Percentiles rank a stretch among this genome's conserved stretches.
These are phyloP conservation scores for Corythornis cristatus DNA, from an alignment of 2,113 vertebrate species.

Conservation along the genomic window DNA sequence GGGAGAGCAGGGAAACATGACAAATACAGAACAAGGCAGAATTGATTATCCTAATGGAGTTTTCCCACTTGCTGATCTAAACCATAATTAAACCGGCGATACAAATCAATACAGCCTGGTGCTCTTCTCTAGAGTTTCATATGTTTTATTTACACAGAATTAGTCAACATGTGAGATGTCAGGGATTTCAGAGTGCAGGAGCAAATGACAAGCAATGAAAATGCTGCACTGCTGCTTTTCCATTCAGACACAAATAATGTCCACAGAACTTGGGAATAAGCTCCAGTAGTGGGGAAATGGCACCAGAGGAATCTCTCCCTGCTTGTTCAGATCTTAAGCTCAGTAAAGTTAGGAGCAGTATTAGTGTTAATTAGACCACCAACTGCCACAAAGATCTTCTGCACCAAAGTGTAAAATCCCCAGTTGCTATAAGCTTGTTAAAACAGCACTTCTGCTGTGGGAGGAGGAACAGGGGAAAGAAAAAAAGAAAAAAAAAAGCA, in stretches of 20 bases:
- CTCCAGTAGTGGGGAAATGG: not conserved
- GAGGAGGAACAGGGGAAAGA: accelerated
- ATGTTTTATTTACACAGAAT: not conserved
- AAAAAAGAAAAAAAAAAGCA: not conserved
- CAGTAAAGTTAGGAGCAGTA: not conserved
- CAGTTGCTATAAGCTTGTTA: not conserved
- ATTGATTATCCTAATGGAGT: not conserved
- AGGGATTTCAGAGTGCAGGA: not conserved
- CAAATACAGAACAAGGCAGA: not conserved
- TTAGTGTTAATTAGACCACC: not conserved
- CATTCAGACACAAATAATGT: not conserved
- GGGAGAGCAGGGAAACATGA: not conserved
- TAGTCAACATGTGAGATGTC: not conserved
- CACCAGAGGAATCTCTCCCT: not conserved
- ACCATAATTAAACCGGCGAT: not conserved
- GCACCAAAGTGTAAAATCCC: not conserved
- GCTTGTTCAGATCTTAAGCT: not conserved
- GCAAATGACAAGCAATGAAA: not conserved
- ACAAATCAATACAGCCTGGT: not conserved
- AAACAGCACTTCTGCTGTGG: not conserved
- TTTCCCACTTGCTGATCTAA: not conserved
- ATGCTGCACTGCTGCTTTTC: not conserved
- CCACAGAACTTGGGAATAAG: not conserved
- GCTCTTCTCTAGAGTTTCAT: not conserved
- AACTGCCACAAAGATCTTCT: not conserved